A percentile compares a stretch with the other conserved stretches of the same genome.
Evolutionary conservation across 2,888 invertebrate genomes (phyloP).

Genomic region (Perithous albicinctus): DNA sequence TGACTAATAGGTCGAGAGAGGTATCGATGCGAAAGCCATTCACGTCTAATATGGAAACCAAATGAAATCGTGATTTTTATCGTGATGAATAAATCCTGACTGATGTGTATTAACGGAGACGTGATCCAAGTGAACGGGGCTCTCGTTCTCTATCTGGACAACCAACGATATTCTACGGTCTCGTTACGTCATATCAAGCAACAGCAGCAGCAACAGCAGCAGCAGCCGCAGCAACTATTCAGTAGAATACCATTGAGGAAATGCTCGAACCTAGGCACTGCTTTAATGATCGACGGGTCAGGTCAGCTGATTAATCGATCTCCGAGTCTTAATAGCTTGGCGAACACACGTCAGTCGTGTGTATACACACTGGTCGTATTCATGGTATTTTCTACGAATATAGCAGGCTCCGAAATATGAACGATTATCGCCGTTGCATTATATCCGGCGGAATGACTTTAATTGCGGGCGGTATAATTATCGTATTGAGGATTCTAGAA

Average conservation of each 20-base stretch:
- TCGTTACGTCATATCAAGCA: conserved; percentile 45
- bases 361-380: conserved; percentile 29
- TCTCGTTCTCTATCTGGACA: conserved; percentile 11
- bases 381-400: conserved; percentile 31
- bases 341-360: conserved; percentile 50
- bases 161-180: conserved; percentile 23
- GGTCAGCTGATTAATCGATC: conserved; percentile 67
- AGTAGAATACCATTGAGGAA: conserved; percentile 50
- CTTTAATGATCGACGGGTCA: conserved; percentile 63
- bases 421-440: conserved; percentile 44
- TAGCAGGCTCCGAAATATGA: conserved; percentile 36
- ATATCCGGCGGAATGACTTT: conserved; percentile 32
- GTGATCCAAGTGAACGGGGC: conserved; percentile 36
- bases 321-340: conserved; percentile 50
- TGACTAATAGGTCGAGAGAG: conserved; percentile 27
- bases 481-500: conserved; percentile 30
- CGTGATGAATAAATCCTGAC: conserved; percentile 40
- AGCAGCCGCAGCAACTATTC: conserved; percentile 47
- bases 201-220: conserved; percentile 12
- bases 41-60: conserved; percentile 1
- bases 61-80: conserved; percentile 42
- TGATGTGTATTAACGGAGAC: conserved; percentile 51
- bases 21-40: conserved; percentile 12
- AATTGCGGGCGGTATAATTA: conserved; percentile 38
- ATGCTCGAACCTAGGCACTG: conserved; percentile 53